phyloP scores from a whole-genome alignment of 2,888 invertebrate genomes.

The Ectemnius cavifrons region DNA sequence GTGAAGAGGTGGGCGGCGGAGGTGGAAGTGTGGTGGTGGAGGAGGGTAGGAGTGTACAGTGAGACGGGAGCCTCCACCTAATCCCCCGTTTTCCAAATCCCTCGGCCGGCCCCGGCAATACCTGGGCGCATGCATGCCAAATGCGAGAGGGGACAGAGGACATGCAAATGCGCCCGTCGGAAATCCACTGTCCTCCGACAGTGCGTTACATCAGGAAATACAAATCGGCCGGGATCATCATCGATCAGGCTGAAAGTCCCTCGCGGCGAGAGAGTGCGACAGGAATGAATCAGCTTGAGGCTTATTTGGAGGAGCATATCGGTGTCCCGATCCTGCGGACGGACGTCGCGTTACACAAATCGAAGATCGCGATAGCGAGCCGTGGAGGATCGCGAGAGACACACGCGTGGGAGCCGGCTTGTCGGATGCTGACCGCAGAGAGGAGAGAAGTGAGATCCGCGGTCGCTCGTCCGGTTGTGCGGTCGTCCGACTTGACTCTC shows the following conservation, averaged over 20 bases:
- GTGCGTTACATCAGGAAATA: slow-evolving; percentile 41
- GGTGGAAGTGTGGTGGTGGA: too few relatives aligned
- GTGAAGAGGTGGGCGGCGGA: too few relatives aligned
- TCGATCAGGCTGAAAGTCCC: slow-evolving; percentile 58
- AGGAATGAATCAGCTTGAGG: slow-evolving; percentile 61
- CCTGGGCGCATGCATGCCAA: slow-evolving; percentile 10
- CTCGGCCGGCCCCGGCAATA: slow-evolving; percentile 21
- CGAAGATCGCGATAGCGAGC: slow-evolving; percentile 43
- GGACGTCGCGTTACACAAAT: slow-evolving; percentile 48
- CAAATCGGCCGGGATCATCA: slow-evolving; percentile 60
- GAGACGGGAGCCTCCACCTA: slow-evolving; percentile 23
- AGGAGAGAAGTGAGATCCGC: slow-evolving; percentile 3
- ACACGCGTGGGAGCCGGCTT: slow-evolving; percentile 10
- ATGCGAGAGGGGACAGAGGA: slow-evolving; percentile 5
- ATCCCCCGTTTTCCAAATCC: slow-evolving; percentile 36
- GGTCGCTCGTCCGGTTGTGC: slow-evolving; percentile 2
- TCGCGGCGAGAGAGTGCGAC: slow-evolving; percentile 46
- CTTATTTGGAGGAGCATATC: slow-evolving; percentile 52
- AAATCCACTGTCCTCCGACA: slow-evolving; percentile 52
- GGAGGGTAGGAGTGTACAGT: too few relatives aligned
- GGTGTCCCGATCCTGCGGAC: slow-evolving; percentile 44
- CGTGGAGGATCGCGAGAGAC: slow-evolving; percentile 16
- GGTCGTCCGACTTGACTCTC: slow-evolving; percentile 3
- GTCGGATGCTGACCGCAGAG: not conserved
- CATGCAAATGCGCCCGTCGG: slow-evolving; percentile 42